phyloP scores from a whole-genome alignment of 2,888 invertebrate species.

The Dexiosoma caninum region DNA sequence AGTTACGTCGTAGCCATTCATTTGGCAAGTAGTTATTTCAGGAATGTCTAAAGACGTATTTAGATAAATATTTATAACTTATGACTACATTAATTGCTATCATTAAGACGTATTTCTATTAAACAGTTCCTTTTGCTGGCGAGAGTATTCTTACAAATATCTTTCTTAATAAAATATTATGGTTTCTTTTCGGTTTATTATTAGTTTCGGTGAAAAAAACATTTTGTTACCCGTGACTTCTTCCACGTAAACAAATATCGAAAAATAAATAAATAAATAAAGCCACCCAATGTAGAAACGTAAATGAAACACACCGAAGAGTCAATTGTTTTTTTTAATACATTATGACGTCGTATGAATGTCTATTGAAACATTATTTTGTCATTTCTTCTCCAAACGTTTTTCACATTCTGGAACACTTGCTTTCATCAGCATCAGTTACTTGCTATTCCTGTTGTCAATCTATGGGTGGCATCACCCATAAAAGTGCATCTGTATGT shows the following conservation, averaged over 20 bases:
- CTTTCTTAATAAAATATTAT: no score
- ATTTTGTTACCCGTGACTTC: slow-evolving; percentile 14
- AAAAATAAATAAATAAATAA: slow-evolving; percentile 12
- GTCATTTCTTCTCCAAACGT: not conserved
- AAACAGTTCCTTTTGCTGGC: not conserved
- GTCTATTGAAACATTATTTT: slow-evolving; percentile 21
- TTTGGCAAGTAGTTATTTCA: not conserved
- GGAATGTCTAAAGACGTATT: not conserved
- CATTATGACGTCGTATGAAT: not conserved
- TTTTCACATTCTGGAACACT: slow-evolving; percentile 24
- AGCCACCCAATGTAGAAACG: not conserved
- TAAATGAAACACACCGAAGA: slow-evolving; percentile 22
- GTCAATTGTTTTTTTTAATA: slow-evolving; percentile 50
- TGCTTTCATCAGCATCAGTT: slow-evolving; percentile 4
- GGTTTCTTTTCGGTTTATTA: no score
- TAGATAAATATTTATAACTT: slow-evolving; percentile 33
- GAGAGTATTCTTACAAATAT: no score
- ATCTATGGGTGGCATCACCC: slow-evolving; percentile 38
- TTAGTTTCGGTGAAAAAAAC: not conserved
- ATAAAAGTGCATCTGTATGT: not conserved
- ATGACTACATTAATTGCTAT: slow-evolving; percentile 51
- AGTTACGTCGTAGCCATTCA: not conserved
- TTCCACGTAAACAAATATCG: slow-evolving; percentile 32
- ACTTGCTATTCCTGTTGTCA: slow-evolving; percentile 21
- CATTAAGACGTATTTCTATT: slow-evolving; percentile 33